phyloP scores from a whole-genome alignment of 2,113 vertebrate genomes.

The Meriones unguiculatus region DNA sequence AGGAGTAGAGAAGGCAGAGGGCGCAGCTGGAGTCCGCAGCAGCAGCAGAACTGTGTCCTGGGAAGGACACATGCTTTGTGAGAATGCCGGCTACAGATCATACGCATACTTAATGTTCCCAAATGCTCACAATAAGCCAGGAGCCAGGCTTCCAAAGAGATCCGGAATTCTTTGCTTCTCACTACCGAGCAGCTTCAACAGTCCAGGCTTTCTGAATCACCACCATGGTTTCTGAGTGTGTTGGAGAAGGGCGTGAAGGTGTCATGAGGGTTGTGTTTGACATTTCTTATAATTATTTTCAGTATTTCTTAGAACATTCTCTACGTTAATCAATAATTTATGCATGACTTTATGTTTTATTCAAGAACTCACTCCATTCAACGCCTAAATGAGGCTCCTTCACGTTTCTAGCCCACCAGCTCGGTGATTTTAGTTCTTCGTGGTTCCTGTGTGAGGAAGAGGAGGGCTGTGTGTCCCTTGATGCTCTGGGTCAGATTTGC shows the following conservation, averaged over 20 bases:
- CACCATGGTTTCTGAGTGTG: neutral
- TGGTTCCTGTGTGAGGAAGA: neutral
- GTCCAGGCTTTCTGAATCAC: neutral
- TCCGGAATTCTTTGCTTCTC: neutral
- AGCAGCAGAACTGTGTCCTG: accelerated
- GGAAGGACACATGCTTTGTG: neutral
- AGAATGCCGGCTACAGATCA: neutral
- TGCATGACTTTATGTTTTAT: neutral
- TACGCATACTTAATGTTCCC: neutral
- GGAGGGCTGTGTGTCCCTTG: neutral
- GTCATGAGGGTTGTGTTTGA: neutral
- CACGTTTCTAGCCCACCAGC: neutral
- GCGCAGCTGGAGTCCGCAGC: accelerated
- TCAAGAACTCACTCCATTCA: neutral
- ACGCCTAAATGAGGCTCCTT: neutral
- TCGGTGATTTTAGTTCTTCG: neutral
- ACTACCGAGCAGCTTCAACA: neutral
- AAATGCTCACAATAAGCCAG: neutral
- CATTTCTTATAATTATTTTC: neutral
- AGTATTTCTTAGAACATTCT: neutral
- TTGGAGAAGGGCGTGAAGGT: accelerated
- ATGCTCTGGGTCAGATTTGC: neutral
- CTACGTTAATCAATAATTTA: neutral
- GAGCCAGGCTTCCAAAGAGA: neutral
- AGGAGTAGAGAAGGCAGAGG: neutral